Evolutionary conservation across 1,140 invertebrate genomes (phyloP).

Genomic region (Yoshiicerus persimilis): DNA sequence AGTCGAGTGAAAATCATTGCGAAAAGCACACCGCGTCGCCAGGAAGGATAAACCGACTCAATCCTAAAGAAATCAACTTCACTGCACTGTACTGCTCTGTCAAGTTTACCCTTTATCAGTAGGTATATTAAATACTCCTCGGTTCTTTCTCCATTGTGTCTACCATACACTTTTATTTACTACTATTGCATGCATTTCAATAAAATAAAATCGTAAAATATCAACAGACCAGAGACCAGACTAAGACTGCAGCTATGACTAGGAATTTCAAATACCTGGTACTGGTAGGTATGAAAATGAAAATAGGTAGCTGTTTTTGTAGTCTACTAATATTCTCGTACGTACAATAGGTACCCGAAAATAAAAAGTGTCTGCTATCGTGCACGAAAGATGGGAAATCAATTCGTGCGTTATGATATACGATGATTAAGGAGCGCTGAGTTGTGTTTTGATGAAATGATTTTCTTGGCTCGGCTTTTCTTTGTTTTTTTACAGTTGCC

Average conservation of each 20-base stretch:
- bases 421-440: neutral
- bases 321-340: no score
- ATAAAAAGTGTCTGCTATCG: neutral
- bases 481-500: neutral
- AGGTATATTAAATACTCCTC: no score
- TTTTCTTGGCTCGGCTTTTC: neutral
- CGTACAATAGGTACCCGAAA: neutral
- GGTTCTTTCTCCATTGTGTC: neutral
- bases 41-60: neutral
- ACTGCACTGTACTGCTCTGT: neutral
- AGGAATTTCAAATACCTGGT: neutral
- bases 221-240: neutral
- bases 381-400: slow-evolving; percentile 27
- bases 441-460: neutral
- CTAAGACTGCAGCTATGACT: no score
- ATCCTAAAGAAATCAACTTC: neutral
- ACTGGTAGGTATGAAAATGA: neutral
- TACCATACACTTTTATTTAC: neutral
- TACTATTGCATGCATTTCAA: neutral
- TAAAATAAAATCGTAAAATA: neutral
- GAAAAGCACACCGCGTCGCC: neutral
- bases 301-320: no score
- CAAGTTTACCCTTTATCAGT: no score
- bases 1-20: slow-evolving; percentile 18
- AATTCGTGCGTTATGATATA: slow-evolving; percentile 46